A percentile compares a stretch with the other conserved stretches of the same genome.
These are phyloP conservation scores for Drosophila leontia DNA, from an alignment of 1,140 invertebrate genomes.

Conservation along the genomic window DNA sequence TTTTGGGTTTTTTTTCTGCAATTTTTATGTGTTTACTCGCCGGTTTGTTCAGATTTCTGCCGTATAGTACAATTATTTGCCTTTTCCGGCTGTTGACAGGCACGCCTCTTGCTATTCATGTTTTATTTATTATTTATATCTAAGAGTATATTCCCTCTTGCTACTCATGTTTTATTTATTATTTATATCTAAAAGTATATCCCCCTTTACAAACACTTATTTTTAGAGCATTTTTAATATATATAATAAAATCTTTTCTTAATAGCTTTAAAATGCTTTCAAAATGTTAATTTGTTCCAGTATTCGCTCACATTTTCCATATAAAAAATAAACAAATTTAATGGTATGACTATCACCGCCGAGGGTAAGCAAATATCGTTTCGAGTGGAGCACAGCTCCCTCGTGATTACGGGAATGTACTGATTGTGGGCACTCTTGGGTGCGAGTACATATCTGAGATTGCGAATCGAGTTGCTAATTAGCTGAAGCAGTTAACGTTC, in stretches of 20 bases:
- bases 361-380: constrained; percentile 34
- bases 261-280: neutral
- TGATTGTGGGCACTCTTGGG: constrained; percentile 7
- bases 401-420: constrained; percentile 15
- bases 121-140: neutral
- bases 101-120: neutral
- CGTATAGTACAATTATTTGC: neutral
- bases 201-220: neutral
- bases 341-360: neutral
- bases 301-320: neutral
- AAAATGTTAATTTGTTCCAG: neutral
- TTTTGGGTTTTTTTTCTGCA: constrained; percentile 4
- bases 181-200: neutral
- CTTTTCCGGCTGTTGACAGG: neutral
- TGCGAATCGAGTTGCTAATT: constrained; percentile 41
- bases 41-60: constrained; percentile 22
- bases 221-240: neutral
- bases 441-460: constrained; percentile 41
- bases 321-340: neutral
- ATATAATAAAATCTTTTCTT: neutral
- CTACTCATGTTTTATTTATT: too few species aligned
- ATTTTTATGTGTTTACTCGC: constrained; percentile 3
- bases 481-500: constrained; percentile 36
- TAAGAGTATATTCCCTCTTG: accelerated
- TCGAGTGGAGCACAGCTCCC: constrained; percentile 20